Evolutionary conservation across 2,888 invertebrate genomes (phyloP), one percentile per base, ranked within the genome.

Genomic region (Stenoptilia bipunctidactyla): DNA sequence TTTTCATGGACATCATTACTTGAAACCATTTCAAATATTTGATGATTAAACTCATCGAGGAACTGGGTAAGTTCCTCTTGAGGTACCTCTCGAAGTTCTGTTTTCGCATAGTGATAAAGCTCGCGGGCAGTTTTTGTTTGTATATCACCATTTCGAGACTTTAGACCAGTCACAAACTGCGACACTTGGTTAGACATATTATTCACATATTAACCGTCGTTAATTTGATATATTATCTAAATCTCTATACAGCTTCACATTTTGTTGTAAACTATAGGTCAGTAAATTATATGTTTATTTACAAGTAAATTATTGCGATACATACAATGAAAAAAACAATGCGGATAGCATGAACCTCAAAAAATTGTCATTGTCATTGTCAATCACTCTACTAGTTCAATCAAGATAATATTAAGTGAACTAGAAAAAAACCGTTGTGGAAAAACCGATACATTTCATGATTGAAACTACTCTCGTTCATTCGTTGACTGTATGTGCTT

Each of bases 11-110:
- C 90, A 67, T 98, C 97, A 36, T 91, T 89, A 53, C 95, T 94
- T 10, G 94, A 94, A 1, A 97, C 95, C 97, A 98, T 96, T 68
- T 96, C 95, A 67, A 94, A 95, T 50, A 98, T 97, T 61, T 96
- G 94, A 61, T 95, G 94, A 67, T 97, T 97, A 64, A 97, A 96
- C 51, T 95, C 94, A 66, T 98, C 97, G 71, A 97, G 91, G 66
- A 98, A 97, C 45, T 89, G 87, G 15, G 92, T 92, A 48, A 96
- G 88, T 61, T 97, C 97, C 63, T 97, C 97, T 43, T 91, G 90
- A 1, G 94, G 92, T 52, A 94, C 93, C 75, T 96, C 96, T 4
- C 94, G 88, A 37, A 96, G 70, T 61, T 96, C 96, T 5, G 95
- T 95, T 67, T 94, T 95, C 8, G 94, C 94, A 80, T 93, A 97